A percentile compares a stretch with the other conserved stretches of the same genome.
phyloP scores from a whole-genome alignment of 2,797 vertebrate genomes.

The Pristis pectinata region DNA sequence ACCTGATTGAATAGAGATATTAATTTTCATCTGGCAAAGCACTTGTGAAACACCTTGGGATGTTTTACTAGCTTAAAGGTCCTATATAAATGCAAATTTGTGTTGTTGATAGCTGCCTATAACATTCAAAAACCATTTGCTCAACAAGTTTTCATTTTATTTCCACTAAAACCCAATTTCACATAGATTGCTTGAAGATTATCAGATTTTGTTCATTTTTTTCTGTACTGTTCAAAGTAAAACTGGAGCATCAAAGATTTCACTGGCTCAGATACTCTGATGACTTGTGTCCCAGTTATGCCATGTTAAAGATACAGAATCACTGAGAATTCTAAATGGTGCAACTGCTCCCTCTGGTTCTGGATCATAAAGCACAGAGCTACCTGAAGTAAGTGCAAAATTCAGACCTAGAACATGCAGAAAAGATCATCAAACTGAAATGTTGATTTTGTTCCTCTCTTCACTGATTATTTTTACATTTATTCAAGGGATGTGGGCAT shows the following conservation, averaged over 20 bases:
- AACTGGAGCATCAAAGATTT: neutral
- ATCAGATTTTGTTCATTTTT: neutral
- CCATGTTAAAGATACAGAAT: neutral
- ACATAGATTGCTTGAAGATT: neutral
- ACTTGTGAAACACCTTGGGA: neutral
- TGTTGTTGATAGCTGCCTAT: neutral
- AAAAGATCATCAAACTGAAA: no score
- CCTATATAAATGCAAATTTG: neutral
- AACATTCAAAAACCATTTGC: neutral
- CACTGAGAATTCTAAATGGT: neutral
- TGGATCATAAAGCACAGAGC: neutral
- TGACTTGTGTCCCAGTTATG: neutral
- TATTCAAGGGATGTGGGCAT: no score
- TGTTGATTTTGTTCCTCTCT: no score
- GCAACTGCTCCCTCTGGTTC: neutral
- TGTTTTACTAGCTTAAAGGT: neutral
- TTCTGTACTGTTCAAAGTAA: neutral
- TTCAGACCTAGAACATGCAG: no score
- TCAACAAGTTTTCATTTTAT: neutral
- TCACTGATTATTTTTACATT: no score
- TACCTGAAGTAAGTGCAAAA: neutral
- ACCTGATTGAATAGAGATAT: neutral
- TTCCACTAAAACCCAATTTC: neutral
- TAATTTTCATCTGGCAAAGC: neutral
- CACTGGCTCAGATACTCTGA: neutral